Evolutionary conservation across 2,113 vertebrate genomes (phyloP).

Genomic region (Dasypus novemcinctus): DNA sequence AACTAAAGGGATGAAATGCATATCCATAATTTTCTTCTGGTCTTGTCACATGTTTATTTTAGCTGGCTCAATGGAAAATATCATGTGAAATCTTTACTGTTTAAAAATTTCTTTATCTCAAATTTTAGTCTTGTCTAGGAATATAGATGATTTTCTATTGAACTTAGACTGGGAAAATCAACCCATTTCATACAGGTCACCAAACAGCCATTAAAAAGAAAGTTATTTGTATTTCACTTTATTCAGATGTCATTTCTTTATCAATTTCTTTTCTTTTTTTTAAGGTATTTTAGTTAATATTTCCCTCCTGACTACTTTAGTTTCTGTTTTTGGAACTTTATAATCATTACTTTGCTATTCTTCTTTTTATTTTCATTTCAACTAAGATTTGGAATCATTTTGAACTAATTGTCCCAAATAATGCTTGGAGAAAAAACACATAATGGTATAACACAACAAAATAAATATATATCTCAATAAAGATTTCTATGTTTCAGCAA

Average conservation of each 20-base stretch:
- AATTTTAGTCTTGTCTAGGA: conserved; percentile 41
- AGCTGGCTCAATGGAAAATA: neutral
- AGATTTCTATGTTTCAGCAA: neutral
- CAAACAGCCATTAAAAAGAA: conserved; percentile 47
- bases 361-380: conserved; percentile 45
- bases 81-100: neutral
- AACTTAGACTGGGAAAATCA: conserved; percentile 39
- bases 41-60: neutral
- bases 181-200: conserved; percentile 15
- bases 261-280: conserved; percentile 54
- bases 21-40: neutral
- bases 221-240: conserved; percentile 32
- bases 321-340: conserved; percentile 50
- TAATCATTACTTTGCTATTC: conserved; percentile 10
- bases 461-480: conserved; percentile 49
- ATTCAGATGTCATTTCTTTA: conserved; percentile 40
- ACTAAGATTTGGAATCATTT: conserved; percentile 38
- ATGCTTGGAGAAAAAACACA: neutral
- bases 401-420: conserved; percentile 49
- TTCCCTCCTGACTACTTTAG: conserved; percentile 40
- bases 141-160: conserved; percentile 38
- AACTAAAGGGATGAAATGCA: neutral
- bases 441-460: neutral
- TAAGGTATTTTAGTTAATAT: conserved; percentile 56
- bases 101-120: conserved; percentile 52